Percentiles rank a stretch among this genome's conserved stretches.
phyloP scores from a whole-genome alignment of 2,888 invertebrate species.

The Creontiades dilutus region DNA sequence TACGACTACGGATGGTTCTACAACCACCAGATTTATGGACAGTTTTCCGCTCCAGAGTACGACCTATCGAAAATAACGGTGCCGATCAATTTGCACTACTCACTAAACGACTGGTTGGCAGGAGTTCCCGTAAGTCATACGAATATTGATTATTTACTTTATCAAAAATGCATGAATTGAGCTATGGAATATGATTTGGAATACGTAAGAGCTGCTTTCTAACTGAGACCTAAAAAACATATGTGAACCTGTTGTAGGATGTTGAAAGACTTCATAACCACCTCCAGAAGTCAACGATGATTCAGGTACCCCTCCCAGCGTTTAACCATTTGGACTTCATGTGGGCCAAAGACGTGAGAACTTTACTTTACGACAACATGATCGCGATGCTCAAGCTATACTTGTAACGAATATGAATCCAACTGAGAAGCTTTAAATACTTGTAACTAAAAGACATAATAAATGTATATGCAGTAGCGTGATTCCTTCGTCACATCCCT shows the following conservation, averaged over 20 bases:
- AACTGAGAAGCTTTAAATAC: no score
- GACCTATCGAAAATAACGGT: slow-evolving; percentile 49
- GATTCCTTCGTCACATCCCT: neutral
- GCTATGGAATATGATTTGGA: no score
- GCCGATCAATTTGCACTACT: slow-evolving; percentile 51
- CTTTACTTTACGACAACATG: slow-evolving; percentile 54
- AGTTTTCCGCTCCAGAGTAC: slow-evolving; percentile 55
- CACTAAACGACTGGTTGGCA: slow-evolving; percentile 80
- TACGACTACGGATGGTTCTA: slow-evolving; percentile 48
- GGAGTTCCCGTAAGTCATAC: slow-evolving; percentile 79
- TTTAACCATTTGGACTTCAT: slow-evolving; percentile 89
- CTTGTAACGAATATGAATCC: neutral
- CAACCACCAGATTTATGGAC: slow-evolving; percentile 26
- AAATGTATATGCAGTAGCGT: neutral
- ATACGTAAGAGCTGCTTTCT: no score
- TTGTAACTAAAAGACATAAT: neutral
- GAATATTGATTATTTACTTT: no score
- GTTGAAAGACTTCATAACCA: slow-evolving; percentile 17
- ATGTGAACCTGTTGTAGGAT: slow-evolving; percentile 39
- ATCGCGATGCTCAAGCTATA: slow-evolving; percentile 32
- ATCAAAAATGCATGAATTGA: no score
- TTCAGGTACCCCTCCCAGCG: slow-evolving; percentile 81
- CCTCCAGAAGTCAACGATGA: slow-evolving; percentile 13
- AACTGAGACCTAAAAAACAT: no score
- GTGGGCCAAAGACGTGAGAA: slow-evolving; percentile 77